Conservation (phyloP, 2,113 vertebrate genomes). For the Henicopernis longicauda region DNA sequence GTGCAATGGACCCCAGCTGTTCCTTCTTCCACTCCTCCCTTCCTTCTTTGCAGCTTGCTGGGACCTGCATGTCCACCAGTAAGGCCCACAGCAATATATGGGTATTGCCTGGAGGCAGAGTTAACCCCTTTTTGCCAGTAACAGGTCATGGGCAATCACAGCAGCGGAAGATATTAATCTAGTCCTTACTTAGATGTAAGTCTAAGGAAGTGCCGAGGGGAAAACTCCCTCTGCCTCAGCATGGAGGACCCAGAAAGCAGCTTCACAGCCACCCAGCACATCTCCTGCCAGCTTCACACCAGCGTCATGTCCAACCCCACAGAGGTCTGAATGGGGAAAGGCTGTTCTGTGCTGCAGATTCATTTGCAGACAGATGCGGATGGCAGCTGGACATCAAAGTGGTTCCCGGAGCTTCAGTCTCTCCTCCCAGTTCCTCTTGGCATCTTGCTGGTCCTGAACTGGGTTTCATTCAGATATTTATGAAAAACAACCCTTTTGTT, state of each 20-base stretch:
- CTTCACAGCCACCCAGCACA: background rate
- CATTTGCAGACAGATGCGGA: background rate
- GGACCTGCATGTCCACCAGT: background rate
- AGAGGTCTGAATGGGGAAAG: background rate
- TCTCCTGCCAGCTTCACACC: background rate
- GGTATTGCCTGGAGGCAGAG: background rate
- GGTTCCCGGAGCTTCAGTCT: background rate
- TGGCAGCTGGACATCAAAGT: background rate
- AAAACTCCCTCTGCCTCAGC: background rate
- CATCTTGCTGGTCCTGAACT: background rate
- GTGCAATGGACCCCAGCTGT: background rate
- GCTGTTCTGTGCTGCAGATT: background rate
- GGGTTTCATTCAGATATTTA: background rate
- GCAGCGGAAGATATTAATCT: background rate
- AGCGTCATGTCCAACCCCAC: background rate
- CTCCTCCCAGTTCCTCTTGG: background rate
- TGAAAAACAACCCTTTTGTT: background rate
- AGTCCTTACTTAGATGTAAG: background rate
- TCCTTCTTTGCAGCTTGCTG: background rate
- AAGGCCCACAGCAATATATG: background rate
- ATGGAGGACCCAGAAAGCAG: background rate
- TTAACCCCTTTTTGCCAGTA: background rate
- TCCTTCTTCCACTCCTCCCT: background rate
- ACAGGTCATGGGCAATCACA: background rate
- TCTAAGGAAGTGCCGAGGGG: background rate